Base-by-base conservation (phyloP, 2,113 vertebrate genomes). In the Amazona guildingii region DNA sequence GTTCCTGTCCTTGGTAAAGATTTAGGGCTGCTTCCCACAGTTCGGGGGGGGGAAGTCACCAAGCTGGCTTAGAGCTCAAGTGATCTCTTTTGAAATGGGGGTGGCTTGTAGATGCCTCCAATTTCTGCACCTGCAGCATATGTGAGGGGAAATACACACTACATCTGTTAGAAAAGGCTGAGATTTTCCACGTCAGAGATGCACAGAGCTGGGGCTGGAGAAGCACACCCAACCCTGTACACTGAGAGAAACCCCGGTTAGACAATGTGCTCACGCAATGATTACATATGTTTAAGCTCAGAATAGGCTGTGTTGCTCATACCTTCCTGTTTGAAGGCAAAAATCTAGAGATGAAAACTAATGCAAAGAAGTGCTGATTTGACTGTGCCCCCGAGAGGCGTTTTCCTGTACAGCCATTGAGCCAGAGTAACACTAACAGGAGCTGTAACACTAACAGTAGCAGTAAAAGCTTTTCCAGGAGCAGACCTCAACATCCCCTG, bases 171-270 rank as follows among this genome's bases (percentile, higher is more conserved):
- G 41, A 61, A 63, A 18, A 57, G 33, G 13, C 35, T 25, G 31
- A 70, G 27, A 51, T 37, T 76, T 13, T 83, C 17, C 0, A 1
- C 35, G 29, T 28, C 13, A 72, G 52, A 44, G 28, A 17, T 43
- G 67, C 1, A 5, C 13, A 25, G 61, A 79, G 18, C 1, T 49
- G 39, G 51, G 55, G 18, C 31, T 43, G 73, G 46, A 72, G 51
- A 49, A 86, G 7, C 28, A 8, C 10, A 55, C 11, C 49, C 76
- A 74, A 0, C 9, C 4, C 39, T 24, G 43, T 0, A 5, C 52
- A 8, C 13, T 3, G 12, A 13, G 33, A 55, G 43, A 21, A 82
- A 73, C 35, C 24, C 3, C 1, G 0, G 27, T 29, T 6, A 25
- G 8, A 8, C 19, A 75, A 14, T 3, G 28, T 35, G 61, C 28